phyloP scores from a whole-genome alignment of 2,888 invertebrate species.

The Aleiodes alternator region DNA sequence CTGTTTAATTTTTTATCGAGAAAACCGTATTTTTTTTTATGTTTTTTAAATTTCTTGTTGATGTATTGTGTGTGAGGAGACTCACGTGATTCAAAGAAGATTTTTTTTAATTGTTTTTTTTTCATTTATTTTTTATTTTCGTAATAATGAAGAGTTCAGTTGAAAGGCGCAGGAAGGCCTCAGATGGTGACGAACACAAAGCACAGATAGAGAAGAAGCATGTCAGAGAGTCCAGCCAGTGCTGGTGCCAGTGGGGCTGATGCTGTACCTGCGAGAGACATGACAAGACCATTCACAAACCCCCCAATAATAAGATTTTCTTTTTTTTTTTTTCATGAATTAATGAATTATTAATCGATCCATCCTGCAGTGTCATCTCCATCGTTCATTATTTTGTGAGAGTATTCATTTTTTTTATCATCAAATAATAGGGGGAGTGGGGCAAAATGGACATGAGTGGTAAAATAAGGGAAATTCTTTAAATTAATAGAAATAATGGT shows the following conservation, averaged over 20 bases:
- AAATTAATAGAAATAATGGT: too few relatives aligned
- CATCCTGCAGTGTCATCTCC: slow-evolving; percentile 48
- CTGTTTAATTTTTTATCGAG: neutral
- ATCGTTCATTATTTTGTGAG: slow-evolving; percentile 57
- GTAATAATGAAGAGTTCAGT: slow-evolving; percentile 64
- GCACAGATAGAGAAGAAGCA: slow-evolving; percentile 76
- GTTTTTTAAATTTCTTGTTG: neutral
- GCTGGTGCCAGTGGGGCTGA: slow-evolving; percentile 73
- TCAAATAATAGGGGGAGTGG: too few relatives aligned
- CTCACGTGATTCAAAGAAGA: slow-evolving; percentile 69
- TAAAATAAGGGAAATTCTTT: too few relatives aligned
- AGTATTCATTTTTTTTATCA: slow-evolving; percentile 1
- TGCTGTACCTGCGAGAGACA: slow-evolving; percentile 75
- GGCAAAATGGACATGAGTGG: too few relatives aligned
- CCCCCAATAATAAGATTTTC: slow-evolving; percentile 42
- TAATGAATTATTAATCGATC: slow-evolving; percentile 50
- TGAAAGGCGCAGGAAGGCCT: slow-evolving; percentile 72
- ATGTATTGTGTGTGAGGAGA: slow-evolving; percentile 66
- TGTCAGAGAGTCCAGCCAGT: slow-evolving; percentile 74
- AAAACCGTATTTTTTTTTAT: neutral
- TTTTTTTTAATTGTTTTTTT: slow-evolving; percentile 31
- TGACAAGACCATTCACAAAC: slow-evolving; percentile 72
- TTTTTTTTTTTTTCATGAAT: neutral
- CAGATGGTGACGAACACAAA: slow-evolving; percentile 75
- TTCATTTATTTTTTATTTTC: neutral